These are phyloP conservation scores for Helicolenus hilgendorfi DNA, from an alignment of 2,797 vertebrate genomes.

Conservation along the genomic window DNA sequence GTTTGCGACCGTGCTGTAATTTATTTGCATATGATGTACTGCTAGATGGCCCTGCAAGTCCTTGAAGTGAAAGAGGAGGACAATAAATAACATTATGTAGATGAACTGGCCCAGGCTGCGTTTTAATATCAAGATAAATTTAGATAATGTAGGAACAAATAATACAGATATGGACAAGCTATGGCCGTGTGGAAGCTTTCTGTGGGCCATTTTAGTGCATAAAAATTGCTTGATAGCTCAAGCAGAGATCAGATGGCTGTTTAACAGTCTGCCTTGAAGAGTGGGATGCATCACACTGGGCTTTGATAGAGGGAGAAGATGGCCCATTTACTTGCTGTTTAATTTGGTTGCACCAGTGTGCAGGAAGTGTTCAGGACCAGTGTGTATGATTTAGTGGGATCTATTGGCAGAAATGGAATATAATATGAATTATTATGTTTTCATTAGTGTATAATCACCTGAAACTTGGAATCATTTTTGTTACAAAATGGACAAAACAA, in stretches of 20 bases:
- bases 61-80: slow-evolving; percentile 42
- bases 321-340: slow-evolving; percentile 35
- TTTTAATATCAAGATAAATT: slow-evolving; percentile 55
- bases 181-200: neutral
- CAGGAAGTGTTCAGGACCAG: neutral
- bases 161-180: slow-evolving; percentile 33
- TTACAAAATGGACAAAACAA: too few species aligned
- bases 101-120: slow-evolving; percentile 21
- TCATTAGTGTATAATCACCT: neutral
- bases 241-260: slow-evolving; percentile 45
- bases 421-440: neutral
- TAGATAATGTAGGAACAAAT: slow-evolving; percentile 35
- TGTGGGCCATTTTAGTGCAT: neutral
- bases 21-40: slow-evolving; percentile 31
- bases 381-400: neutral
- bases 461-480: neutral
- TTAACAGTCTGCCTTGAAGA: slow-evolving; percentile 49
- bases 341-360: slow-evolving; percentile 45
- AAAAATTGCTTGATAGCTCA: slow-evolving; percentile 45
- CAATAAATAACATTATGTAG: slow-evolving; percentile 59
- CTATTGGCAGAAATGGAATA: neutral
- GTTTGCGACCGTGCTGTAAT: neutral
- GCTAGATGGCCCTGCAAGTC: neutral
- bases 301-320: slow-evolving; percentile 15
- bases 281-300: slow-evolving; percentile 3